Evolutionary conservation across 1,140 invertebrate genomes (phyloP).

Genomic region (Hyles vespertilio): DNA sequence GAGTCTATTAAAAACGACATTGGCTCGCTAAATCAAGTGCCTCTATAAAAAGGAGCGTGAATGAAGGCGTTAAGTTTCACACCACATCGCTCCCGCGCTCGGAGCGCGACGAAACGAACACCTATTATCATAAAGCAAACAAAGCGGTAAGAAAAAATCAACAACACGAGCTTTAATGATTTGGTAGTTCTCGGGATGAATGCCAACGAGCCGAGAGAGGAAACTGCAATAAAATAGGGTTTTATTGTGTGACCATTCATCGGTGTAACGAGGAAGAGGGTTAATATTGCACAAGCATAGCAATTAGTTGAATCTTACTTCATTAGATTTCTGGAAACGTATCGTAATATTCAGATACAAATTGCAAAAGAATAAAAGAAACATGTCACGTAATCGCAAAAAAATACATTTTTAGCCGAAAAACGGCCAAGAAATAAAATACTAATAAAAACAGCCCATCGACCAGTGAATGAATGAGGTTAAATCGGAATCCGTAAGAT

Average conservation of each 20-base stretch:
- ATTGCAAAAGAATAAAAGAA: too few species aligned
- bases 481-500: too few species aligned
- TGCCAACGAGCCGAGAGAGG: conserved; percentile 58
- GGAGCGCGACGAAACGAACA: conserved; percentile 55
- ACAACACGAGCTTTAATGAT: conserved; percentile 69
- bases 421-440: too few species aligned
- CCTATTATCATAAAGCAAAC: conserved; percentile 73
- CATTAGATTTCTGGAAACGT: background rate
- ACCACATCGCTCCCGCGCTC: conserved; percentile 52
- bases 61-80: conserved; percentile 72
- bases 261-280: conserved; percentile 27
- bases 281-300: conserved; percentile 16
- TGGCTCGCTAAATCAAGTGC: conserved; percentile 62
- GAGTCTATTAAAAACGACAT: conserved; percentile 54
- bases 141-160: conserved; percentile 63
- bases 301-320: conserved; percentile 28
- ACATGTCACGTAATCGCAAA: too few species aligned
- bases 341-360: too few species aligned
- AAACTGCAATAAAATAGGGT: conserved; percentile 61
- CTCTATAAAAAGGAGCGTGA: conserved; percentile 61
- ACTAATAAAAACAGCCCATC: too few species aligned
- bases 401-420: too few species aligned
- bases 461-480: too few species aligned
- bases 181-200: conserved; percentile 62
- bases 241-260: conserved; percentile 50